Conservation (phyloP, 2,797 vertebrate genomes). For the Sebastes matsubarae region DNA sequence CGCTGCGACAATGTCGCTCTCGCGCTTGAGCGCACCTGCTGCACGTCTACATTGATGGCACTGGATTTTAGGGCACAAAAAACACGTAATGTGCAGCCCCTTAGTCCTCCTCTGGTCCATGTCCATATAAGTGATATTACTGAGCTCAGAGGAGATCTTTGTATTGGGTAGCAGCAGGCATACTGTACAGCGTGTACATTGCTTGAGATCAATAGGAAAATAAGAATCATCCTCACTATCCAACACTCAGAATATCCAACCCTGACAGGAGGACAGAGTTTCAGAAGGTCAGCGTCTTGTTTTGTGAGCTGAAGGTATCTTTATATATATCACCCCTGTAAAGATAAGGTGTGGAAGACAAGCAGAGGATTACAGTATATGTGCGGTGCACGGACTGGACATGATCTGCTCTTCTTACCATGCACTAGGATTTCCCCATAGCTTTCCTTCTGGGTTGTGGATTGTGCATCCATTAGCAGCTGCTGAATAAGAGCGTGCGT, state of each 20-base stretch:
- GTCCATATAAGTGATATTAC: conserved; percentile 7
- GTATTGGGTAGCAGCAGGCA: background rate
- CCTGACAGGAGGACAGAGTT: conserved; percentile 12
- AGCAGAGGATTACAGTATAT: background rate
- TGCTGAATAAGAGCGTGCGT: conserved; percentile 1
- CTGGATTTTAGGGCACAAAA: too few relatives aligned
- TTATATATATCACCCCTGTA: background rate
- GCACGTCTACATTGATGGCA: too few relatives aligned
- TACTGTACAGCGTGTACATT: background rate
- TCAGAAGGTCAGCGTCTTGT: conserved; percentile 29
- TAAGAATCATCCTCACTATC: conserved; percentile 1
- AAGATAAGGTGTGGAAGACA: conserved; percentile 1
- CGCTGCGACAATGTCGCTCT: too few relatives aligned
- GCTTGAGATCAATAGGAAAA: conserved; percentile 36
- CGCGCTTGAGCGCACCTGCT: too few relatives aligned
- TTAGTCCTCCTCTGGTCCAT: background rate
- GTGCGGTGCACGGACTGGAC: background rate
- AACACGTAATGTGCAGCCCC: too few relatives aligned
- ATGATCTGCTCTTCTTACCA: background rate
- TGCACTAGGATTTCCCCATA: background rate
- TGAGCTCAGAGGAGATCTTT: background rate
- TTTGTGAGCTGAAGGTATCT: conserved; percentile 5
- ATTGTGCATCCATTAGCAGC: background rate
- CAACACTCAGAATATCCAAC: background rate
- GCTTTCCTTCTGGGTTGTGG: conserved; percentile 2